These are phyloP conservation scores for Coelopa frigida DNA, from an alignment of 1,140 invertebrate genomes.

Conservation along the genomic window DNA sequence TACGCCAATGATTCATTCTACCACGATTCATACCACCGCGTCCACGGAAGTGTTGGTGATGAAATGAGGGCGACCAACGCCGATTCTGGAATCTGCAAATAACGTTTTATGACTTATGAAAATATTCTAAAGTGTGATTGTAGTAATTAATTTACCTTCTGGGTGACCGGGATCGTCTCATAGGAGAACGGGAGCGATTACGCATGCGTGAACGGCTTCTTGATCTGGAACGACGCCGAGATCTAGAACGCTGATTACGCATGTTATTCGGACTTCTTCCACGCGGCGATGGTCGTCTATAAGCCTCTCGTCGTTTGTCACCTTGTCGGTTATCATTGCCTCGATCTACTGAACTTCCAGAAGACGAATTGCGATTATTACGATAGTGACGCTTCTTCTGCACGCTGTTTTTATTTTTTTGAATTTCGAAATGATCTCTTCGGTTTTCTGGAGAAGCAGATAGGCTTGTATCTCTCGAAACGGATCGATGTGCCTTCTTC, in stretches of 20 bases:
- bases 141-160: conserved; percentile 26
- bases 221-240: conserved; percentile 22
- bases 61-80: conserved; percentile 32
- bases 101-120: not conserved
- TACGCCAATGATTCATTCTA: conserved; percentile 21
- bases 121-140: not conserved
- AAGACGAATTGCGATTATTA: conserved; percentile 73
- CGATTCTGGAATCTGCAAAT: conserved; percentile 21
- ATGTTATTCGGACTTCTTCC: too few relatives aligned
- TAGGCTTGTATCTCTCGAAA: conserved; percentile 29
- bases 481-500: conserved; percentile 17
- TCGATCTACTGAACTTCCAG: conserved; percentile 52
- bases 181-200: conserved; percentile 35
- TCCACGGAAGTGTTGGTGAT: conserved; percentile 23
- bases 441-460: conserved; percentile 45
- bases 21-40: conserved; percentile 22
- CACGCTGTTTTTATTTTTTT: conserved; percentile 68
- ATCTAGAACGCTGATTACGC: conserved; percentile 37
- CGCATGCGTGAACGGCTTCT: conserved; percentile 34
- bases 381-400: conserved; percentile 79
- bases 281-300: too few relatives aligned
- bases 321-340: conserved; percentile 20
- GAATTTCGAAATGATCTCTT: conserved; percentile 64
- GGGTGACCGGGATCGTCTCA: conserved; percentile 37
- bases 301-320: conserved; percentile 5